Base-by-base conservation (phyloP, 1,140 invertebrate genomes). In the Papilio aristodemus region DNA sequence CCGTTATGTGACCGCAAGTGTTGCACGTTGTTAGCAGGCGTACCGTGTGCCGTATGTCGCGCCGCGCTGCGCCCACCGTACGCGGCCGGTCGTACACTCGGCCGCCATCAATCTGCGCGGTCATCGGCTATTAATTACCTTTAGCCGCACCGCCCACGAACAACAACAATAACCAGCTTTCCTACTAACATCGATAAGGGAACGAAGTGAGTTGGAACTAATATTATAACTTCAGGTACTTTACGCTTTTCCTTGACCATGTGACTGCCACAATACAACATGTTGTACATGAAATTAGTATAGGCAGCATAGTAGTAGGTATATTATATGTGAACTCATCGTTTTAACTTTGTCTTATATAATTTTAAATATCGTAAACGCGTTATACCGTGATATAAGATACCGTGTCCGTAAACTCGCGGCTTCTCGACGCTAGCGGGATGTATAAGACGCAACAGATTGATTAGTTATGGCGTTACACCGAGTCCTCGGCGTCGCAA, bases 71-170 rank as follows among this genome's bases (percentile, higher is more conserved):
- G 46, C 19, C 19, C 46, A 54, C 19, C 46, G 46, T 54, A 54
- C 46, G 57, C 57, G 6, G 58, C 32, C 57, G 36, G 67, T 74
- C 78, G 50, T 69, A 73, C 75, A 70, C n/a, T n/a, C n/a, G 75
- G 74, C 68, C 77, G 77, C 73, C 73, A 77, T 80, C 78, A 74
- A 77, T 79, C 77, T 64, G 41, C 68, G 46, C 50, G 14, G 41
- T 63, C 64, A 66, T 66, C 19, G 50, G 59, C 77, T 78, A 76
- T 76, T 78, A 67, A 78, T 76, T 73, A 74, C 69, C 25, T 57
- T 14, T 10, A 39, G 22, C 69, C 67, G 25, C 38, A 39, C 22
- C 27, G 27, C 57, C 11, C 3, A 19, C 17, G 0, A n/a, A 14
- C 46, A 13, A 17, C 3, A 8, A 54, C n/a, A n/a, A n/a, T n/a